Evolutionary conservation across 2,888 invertebrate species (phyloP).

Genomic region (Aleiodes testaceus): DNA sequence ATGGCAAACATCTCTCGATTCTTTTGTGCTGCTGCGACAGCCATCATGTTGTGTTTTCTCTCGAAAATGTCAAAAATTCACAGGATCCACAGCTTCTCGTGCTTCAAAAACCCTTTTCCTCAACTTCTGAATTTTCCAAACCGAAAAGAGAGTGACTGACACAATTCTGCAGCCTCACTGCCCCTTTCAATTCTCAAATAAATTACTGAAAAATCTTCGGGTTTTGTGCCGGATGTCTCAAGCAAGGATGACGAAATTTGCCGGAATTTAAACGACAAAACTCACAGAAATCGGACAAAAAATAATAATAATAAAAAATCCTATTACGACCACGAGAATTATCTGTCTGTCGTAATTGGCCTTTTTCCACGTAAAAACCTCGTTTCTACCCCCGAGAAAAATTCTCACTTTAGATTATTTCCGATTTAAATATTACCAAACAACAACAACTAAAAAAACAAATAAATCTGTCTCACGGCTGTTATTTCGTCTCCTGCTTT

Average conservation of each 20-base stretch:
- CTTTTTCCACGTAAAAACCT: neutral
- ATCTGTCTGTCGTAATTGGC: slow-evolving; percentile 43
- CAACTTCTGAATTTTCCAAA: slow-evolving; percentile 20
- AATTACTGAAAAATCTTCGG: neutral
- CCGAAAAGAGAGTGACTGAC: slow-evolving; percentile 40
- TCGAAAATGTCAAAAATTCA: slow-evolving; percentile 34
- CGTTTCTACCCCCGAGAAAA: neutral
- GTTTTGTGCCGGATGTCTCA: neutral
- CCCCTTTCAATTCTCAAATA: slow-evolving; percentile 33
- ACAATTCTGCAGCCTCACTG: slow-evolving; percentile 50
- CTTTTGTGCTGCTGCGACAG: slow-evolving; percentile 93
- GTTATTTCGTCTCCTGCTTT: slow-evolving; percentile 62
- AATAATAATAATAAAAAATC: neutral
- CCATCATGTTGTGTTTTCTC: slow-evolving; percentile 77
- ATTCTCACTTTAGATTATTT: slow-evolving; percentile 9
- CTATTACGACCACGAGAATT: slow-evolving; percentile 46
- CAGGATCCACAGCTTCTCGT: slow-evolving; percentile 46
- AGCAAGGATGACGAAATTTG: slow-evolving; percentile 46
- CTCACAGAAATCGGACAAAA: slow-evolving; percentile 9
- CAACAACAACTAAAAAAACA: slow-evolving; percentile 10
- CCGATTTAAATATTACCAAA: too few species aligned
- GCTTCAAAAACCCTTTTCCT: slow-evolving; percentile 18
- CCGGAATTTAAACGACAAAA: slow-evolving; percentile 32
- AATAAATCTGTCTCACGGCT: slow-evolving; percentile 48
- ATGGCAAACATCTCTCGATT: slow-evolving; percentile 97